These are phyloP conservation scores for Rhynchotus rufescens DNA, from an alignment of 2,797 vertebrate species.

Conservation along the genomic window DNA sequence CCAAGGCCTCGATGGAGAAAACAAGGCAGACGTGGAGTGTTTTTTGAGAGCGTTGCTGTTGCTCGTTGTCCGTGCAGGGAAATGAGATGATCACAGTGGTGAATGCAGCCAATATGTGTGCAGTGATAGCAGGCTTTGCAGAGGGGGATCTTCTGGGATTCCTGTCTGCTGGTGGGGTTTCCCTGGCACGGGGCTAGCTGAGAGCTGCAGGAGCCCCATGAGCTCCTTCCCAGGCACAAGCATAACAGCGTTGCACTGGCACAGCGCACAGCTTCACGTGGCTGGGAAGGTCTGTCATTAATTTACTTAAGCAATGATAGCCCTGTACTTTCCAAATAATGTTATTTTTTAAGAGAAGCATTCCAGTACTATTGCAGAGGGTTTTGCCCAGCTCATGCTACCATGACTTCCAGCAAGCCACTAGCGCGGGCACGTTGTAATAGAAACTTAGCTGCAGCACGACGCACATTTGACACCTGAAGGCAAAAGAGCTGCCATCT, in stretches of 20 bases:
- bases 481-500: not conserved
- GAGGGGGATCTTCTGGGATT: not conserved
- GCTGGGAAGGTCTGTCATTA: not conserved
- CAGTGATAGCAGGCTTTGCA: not conserved
- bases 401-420: fast-evolving
- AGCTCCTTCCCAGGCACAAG: not conserved
- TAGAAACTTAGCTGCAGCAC: not conserved
- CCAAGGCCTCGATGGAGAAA: fast-evolving
- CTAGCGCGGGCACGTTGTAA: not conserved
- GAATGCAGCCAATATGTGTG: not conserved
- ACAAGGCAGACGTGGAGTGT: fast-evolving
- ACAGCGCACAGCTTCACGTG: not conserved
- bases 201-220: not conserved
- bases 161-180: not conserved
- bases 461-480: not conserved
- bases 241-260: not conserved
- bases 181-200: not conserved
- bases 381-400: not conserved
- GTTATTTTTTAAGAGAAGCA: not conserved
- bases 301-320: not conserved
- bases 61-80: not conserved
- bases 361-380: not conserved
- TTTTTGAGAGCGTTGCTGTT: not conserved
- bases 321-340: not conserved
- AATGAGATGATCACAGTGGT: not conserved